Percentiles rank a stretch among this genome's conserved stretches.
Evolutionary conservation across 2,797 vertebrate species (phyloP).

Genomic region (Gymnodraco acuticeps): DNA sequence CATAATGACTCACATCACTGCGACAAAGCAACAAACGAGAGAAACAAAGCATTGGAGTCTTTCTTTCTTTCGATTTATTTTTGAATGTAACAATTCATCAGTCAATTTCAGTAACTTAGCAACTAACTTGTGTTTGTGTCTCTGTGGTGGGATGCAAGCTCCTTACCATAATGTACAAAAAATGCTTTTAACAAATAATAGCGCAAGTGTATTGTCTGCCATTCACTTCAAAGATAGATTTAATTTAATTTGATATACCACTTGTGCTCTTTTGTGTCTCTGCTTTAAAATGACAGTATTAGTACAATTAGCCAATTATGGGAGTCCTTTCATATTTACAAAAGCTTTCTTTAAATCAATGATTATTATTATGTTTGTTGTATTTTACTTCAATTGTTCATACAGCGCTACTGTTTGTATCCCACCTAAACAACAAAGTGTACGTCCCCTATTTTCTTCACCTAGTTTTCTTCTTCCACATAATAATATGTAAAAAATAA

Average conservation of each 20-base stretch:
- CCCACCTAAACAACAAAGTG: no score
- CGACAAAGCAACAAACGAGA: constrained; percentile 21
- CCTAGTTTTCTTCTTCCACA: no score
- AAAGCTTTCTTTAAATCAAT: no score
- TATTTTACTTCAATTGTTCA: no score
- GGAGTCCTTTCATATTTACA: neutral
- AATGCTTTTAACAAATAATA: constrained; percentile 17
- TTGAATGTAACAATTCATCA: constrained; percentile 44
- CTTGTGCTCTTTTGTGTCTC: neutral
- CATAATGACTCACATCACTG: constrained; percentile 16
- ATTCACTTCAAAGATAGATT: constrained; percentile 6
- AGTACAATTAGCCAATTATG: neutral
- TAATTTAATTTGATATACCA: neutral
- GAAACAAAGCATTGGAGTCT: constrained; percentile 22
- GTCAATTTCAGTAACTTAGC: constrained; percentile 63
- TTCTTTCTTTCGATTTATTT: constrained; percentile 30
- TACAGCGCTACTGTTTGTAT: no score
- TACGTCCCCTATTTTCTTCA: no score
- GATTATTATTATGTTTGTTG: no score
- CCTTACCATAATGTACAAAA: neutral
- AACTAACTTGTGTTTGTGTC: constrained; percentile 60
- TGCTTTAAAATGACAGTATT: neutral
- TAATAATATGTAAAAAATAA: no score
- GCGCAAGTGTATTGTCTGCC: neutral
- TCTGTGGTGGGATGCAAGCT: constrained; percentile 8